Conservation (phyloP, 2,797 vertebrate genomes). For the Macrochelys suwanniensis region DNA sequence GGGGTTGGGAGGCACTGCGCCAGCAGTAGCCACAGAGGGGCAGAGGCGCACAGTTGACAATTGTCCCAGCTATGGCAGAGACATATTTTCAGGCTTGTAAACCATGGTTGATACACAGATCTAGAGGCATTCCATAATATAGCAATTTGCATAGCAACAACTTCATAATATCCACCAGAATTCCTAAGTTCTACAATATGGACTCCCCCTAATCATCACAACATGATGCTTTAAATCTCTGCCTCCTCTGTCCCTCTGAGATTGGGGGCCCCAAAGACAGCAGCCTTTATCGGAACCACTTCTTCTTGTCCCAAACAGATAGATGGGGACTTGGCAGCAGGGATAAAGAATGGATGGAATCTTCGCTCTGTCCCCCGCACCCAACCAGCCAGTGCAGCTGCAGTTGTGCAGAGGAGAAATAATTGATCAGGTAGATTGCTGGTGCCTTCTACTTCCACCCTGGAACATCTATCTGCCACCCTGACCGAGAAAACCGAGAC, state of each 20-base stretch:
- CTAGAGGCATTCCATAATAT: no score
- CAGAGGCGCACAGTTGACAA: neutral
- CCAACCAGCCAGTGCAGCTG: neutral
- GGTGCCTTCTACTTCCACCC: neutral
- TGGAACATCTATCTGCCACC: no score
- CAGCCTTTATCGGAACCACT: neutral
- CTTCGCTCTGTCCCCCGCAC: no score
- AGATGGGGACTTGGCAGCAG: rapidly evolving
- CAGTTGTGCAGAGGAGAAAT: neutral
- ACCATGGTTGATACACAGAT: no score
- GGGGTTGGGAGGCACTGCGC: no score
- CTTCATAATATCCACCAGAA: no score
- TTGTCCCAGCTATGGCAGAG: neutral
- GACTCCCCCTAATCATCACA: neutral
- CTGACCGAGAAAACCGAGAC: no score
- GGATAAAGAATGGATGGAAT: neutral
- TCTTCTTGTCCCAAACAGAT: neutral
- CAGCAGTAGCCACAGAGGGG: neutral
- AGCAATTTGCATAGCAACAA: no score
- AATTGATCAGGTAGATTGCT: neutral
- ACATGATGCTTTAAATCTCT: neutral
- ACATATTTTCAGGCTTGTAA: no score
- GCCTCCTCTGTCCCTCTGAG: neutral
- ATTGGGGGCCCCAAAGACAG: no score
- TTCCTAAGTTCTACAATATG: neutral